Conservation (phyloP, 2,113 vertebrate species). For the Lepisosteus osseus region DNA sequence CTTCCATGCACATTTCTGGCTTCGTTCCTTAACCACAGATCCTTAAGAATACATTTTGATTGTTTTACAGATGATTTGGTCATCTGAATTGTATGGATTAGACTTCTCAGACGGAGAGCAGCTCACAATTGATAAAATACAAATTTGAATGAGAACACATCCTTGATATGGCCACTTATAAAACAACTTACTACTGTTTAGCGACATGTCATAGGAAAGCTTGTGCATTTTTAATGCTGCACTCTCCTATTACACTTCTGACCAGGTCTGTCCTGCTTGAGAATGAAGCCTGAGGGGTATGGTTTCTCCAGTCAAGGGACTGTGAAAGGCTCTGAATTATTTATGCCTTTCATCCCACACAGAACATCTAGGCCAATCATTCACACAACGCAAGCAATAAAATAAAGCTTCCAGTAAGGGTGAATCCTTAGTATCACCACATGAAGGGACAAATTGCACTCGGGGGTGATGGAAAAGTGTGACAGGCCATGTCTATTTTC, state of each 20-base stretch:
- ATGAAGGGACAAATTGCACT: neutral
- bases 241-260: neutral
- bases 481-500: neutral
- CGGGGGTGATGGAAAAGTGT: neutral
- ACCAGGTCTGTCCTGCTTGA: neutral
- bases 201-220: neutral
- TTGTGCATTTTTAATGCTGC: neutral
- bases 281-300: neutral
- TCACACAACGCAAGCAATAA: slow-evolving; percentile 10
- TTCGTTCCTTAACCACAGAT: too few species aligned
- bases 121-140: too few species aligned
- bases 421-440: neutral
- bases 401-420: neutral
- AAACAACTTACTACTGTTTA: neutral
- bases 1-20: too few species aligned
- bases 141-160: too few species aligned
- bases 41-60: too few species aligned
- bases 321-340: slow-evolving; percentile 2
- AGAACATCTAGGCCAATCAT: slow-evolving; percentile 42
- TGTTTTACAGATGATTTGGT: too few species aligned
- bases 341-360: neutral
- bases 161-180: too few species aligned
- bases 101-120: too few species aligned
- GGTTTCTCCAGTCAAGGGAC: neutral
- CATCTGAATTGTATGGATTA: too few species aligned